Evolutionary conservation across 2,113 vertebrate genomes (phyloP), one percentile per base, ranked within the genome.

Genomic region (Phyllostomus discolor): DNA sequence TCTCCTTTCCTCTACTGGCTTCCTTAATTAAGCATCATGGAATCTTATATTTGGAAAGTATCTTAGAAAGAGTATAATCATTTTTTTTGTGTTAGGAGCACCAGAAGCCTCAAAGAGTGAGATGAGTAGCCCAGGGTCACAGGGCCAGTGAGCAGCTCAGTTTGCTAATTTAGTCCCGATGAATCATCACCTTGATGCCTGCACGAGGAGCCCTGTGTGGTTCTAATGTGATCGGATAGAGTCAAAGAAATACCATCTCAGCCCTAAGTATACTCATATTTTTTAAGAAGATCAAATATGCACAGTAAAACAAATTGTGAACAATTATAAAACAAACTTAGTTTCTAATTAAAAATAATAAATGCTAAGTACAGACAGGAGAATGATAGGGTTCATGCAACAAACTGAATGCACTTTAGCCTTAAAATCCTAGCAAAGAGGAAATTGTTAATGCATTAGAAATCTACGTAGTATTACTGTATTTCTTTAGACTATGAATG

Each of bases 301-400:
- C 20, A 96, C 31, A 87, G n/a, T 54, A 94, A 76, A 93, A 20
- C 19, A 85, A 78, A 59, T 31, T 75, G 20, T 48, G 48, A 92
- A 50, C 50, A 83, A 33, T 62, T 94, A n/a, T 22, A 81, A 75
- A 72, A 76, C 3, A n/a, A 94, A 62, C 72, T 35, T 57, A 75
- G 5, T 3, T 82, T 72, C 64, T 76, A 75, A 38, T 64, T 83
- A 33, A 82, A 81, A 86, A 33, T 57, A 72, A 38, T 7, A 24
- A 48, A 88, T 9, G 57, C 28, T 35, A 78, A 87, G 69, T 75
- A 38, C 8, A 84, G 70, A 38, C 1, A 9, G 33, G 76, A 82
- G 59, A 95, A 14, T 38, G 10, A 46, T 52, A 75, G 19, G 5
- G 46, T 15, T 81, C 52, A 82, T 57, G 52, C 10, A 96, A 73